A percentile compares a stretch with the other conserved stretches of the same genome.
These are phyloP conservation scores for Ceratina japonica DNA, from an alignment of 1,140 invertebrate species.

Conservation along the genomic window DNA sequence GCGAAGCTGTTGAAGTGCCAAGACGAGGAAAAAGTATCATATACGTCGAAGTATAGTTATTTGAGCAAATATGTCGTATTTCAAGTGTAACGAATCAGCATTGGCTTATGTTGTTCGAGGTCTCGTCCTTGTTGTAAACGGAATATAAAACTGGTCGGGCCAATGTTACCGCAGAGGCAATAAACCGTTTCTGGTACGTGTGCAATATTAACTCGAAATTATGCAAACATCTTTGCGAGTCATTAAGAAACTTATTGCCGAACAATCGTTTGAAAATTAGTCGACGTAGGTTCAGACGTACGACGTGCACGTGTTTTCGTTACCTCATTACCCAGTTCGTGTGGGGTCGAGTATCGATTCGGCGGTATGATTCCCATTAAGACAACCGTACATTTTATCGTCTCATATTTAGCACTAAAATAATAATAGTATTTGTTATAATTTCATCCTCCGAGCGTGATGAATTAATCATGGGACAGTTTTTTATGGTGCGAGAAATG, in stretches of 20 bases:
- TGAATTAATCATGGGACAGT: no score
- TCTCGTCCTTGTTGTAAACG: neutral
- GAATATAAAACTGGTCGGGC: neutral
- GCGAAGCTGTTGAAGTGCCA: neutral
- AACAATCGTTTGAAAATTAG: neutral
- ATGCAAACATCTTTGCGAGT: neutral
- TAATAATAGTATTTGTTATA: neutral
- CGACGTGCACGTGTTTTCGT: neutral
- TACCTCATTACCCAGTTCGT: conserved; percentile 23
- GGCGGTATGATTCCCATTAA: neutral
- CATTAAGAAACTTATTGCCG: neutral
- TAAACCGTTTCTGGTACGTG: conserved; percentile 26
- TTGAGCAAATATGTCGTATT: neutral
- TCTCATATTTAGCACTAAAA: neutral
- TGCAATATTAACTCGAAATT: conserved; percentile 15
- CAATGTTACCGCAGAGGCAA: conserved; percentile 10
- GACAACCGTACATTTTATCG: no score
- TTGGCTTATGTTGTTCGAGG: neutral
- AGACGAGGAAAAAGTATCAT: neutral
- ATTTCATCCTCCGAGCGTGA: no score
- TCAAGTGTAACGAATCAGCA: neutral
- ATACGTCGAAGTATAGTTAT: neutral
- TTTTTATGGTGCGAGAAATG: conserved; percentile 8
- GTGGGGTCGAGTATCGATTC: conserved; percentile 24
- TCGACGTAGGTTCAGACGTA: neutral